Evolutionary conservation across 2,797 vertebrate genomes (phyloP).

Genomic region (Knipowitschia caucasica): DNA sequence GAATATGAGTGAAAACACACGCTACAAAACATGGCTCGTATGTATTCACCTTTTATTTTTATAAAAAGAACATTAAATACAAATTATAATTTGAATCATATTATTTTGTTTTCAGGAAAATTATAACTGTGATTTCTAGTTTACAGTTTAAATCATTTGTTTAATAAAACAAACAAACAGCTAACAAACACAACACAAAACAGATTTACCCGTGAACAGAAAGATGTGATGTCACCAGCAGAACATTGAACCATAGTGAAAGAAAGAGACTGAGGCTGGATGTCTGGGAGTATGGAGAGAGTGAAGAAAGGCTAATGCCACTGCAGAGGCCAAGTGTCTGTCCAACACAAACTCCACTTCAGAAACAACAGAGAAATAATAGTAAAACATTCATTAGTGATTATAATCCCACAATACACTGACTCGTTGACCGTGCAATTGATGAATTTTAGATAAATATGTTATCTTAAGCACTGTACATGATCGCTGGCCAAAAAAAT

Average conservation of each 20-base stretch:
- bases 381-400: constrained; percentile 77
- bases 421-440: constrained; percentile 76
- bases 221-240: constrained; percentile 61
- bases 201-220: constrained; percentile 80
- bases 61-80: constrained; percentile 84
- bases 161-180: constrained; percentile 59
- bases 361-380: constrained; percentile 45
- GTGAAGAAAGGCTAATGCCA: constrained; percentile 36
- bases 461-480: constrained; percentile 74
- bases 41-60: constrained; percentile 77
- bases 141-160: constrained; percentile 67
- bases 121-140: constrained; percentile 70
- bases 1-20: no score
- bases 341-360: constrained; percentile 39
- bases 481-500: constrained; percentile 73
- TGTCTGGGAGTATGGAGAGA: constrained; percentile 59
- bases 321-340: constrained; percentile 49
- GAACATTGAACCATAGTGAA: constrained; percentile 17
- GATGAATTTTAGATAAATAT: constrained; percentile 76
- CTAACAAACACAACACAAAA: constrained; percentile 61
- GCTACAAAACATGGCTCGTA: constrained; percentile 75
- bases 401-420: constrained; percentile 79
- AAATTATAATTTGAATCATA: constrained; percentile 77
- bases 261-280: constrained; percentile 50
- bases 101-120: constrained; percentile 69